Base-by-base conservation (phyloP, 2,113 vertebrate species). In the Grallaria varia region DNA sequence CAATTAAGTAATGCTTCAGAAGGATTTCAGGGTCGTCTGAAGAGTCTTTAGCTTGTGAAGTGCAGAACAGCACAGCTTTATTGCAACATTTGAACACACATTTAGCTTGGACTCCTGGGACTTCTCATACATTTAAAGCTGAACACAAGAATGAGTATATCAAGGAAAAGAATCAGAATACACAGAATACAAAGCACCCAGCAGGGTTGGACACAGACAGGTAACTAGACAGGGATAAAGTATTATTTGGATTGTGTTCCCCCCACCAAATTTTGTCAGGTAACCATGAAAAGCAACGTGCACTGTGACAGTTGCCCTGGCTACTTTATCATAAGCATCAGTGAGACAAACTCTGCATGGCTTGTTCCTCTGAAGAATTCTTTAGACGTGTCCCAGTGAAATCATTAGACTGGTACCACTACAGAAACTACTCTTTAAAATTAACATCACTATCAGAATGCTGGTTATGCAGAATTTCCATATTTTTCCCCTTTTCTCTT, bases 1-100 rank as follows among this genome's bases (percentile, higher is more conserved):
- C 84, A 93, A 79, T 94, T 89, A 89, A 89, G 76, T 89, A 84
- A 87, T 56, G 50, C 44, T 85, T 87, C 44, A 53, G 60, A 78
- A 87, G 68, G 33, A 78, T 68, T 89, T 89, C 40, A 84, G 67
- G 69, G 89, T 89, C 22, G 64, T 95, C 81, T 81, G 47, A 94
- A 87, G 84, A 39, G 64, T 31, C 60, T 95, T 84, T 87, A 68
- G 52, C 52, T 81, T 60, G 24, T 66, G 77, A 89, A 67, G 60
- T 20, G 60, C 42, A 78, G 74, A 94, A 45, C 30, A 75, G 21
- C 52, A 27, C 37, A 60, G 44, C 44, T 87, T 91, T 91, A 89
- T 50, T 74, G 23, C n/a, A 89, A 30, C 60, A 71, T 44, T n/a
- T 72, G 68, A 89, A 44, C 31, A 64, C 37, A 49, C 14, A 56